phyloP scores from a whole-genome alignment of 2,797 vertebrate species.

The Austrolebias charrua region DNA sequence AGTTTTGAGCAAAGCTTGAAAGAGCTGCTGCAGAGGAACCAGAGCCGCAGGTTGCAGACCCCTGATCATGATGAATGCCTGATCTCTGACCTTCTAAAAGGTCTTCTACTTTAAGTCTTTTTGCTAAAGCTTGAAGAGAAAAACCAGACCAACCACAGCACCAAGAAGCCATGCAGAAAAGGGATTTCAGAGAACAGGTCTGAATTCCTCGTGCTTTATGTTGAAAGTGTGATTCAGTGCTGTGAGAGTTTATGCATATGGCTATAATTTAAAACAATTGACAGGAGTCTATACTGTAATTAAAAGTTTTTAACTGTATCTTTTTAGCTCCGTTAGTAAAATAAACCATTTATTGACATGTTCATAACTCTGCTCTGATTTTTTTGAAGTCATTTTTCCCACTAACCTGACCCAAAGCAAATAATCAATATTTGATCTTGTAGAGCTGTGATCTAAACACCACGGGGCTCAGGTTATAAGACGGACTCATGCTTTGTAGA shows the following conservation, averaged over 20 bases:
- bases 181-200: slow-evolving; percentile 5
- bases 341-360: background rate
- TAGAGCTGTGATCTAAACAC: background rate
- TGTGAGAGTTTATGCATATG: background rate
- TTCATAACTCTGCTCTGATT: background rate
- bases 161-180: slow-evolving; percentile 40
- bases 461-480: background rate
- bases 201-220: background rate
- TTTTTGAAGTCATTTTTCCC: background rate
- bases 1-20: too few relatives aligned
- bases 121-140: slow-evolving; percentile 15
- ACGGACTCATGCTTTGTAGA: background rate
- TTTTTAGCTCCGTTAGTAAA: background rate
- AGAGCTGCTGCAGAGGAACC: too few relatives aligned
- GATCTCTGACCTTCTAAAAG: slow-evolving; percentile 15
- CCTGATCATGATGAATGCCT: background rate
- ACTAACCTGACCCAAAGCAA: background rate
- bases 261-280: background rate
- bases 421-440: background rate
- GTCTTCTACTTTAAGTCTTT: background rate
- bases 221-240: background rate
- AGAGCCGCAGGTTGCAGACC: too few relatives aligned
- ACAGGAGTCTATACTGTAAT: background rate
- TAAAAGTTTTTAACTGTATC: background rate
- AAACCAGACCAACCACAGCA: slow-evolving; percentile 24